These are phyloP conservation scores for Rugalucina vietnamica DNA, from an alignment of 2,888 invertebrate species.

Conservation along the genomic window DNA sequence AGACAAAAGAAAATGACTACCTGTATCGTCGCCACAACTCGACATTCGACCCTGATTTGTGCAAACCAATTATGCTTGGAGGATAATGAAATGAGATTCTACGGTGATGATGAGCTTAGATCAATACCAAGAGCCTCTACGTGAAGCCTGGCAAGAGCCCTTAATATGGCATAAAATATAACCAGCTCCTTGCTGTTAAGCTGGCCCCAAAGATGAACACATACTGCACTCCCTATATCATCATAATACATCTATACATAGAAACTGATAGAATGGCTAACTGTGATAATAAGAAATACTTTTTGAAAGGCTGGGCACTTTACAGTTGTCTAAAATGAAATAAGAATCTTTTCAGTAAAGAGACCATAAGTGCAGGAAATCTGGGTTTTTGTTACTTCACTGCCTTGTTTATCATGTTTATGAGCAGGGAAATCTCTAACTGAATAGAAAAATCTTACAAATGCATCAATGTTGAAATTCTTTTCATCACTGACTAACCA, in stretches of 20 bases:
- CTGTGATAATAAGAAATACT: no score
- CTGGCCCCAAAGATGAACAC: slow-evolving; percentile 80
- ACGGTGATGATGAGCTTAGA: background rate
- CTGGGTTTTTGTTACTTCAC: no score
- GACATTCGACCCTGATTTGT: background rate
- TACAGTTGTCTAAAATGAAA: no score
- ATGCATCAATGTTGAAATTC: no score
- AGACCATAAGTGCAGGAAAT: no score
- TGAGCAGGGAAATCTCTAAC: no score
- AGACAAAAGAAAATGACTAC: slow-evolving; percentile 3
- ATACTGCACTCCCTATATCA: slow-evolving; percentile 76
- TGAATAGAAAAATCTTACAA: no score
- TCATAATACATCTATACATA: background rate
- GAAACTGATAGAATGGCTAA: no score
- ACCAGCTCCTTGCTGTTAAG: slow-evolving; percentile 55
- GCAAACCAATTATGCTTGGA: background rate
- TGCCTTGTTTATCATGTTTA: no score
- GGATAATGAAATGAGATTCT: slow-evolving; percentile 5
- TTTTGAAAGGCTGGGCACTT: no score
- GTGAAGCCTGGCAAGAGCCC: background rate
- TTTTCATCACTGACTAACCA: no score
- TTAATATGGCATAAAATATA: background rate
- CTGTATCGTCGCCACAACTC: background rate
- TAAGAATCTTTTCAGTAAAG: no score
- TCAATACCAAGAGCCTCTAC: background rate